These are phyloP conservation scores for Prinia subflava DNA, from an alignment of 2,113 vertebrate species.

Conservation along the genomic window DNA sequence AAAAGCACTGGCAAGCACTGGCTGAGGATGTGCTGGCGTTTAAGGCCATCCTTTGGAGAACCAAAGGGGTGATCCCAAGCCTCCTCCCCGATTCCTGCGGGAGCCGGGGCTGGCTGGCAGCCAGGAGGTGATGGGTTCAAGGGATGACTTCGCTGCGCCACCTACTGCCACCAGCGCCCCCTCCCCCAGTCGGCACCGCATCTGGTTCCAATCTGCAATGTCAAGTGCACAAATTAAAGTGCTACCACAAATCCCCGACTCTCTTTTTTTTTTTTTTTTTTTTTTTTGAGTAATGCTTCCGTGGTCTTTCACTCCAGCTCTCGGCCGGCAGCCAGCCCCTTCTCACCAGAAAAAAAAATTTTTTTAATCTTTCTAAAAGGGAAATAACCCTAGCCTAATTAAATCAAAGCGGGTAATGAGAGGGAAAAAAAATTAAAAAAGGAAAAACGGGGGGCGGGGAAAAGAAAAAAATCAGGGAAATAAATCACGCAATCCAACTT, in stretches of 20 bases:
- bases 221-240: slow-evolving; percentile 71
- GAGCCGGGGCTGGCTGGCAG: slow-evolving; percentile 17
- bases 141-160: slow-evolving; percentile 57
- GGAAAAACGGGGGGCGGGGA: fast-evolving
- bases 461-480: neutral
- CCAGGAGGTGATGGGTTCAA: slow-evolving; percentile 36
- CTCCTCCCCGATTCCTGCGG: neutral
- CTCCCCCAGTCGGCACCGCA: slow-evolving; percentile 10
- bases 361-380: neutral
- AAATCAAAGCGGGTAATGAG: neutral
- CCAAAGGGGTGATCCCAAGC: neutral
- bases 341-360: neutral
- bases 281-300: neutral
- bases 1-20: neutral
- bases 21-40: neutral
- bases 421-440: neutral
- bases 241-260: slow-evolving; percentile 43
- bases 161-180: slow-evolving; percentile 53
- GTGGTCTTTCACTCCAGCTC: neutral
- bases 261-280: neutral
- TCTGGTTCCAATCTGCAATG: slow-evolving; percentile 73
- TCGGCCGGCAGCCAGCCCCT: neutral
- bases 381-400: neutral
- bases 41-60: neutral
- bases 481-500: slow-evolving; percentile 20